Conservation (phyloP, 37 sponge, comb jelly and placozoan species). For the Beroe forskalii region DNA sequence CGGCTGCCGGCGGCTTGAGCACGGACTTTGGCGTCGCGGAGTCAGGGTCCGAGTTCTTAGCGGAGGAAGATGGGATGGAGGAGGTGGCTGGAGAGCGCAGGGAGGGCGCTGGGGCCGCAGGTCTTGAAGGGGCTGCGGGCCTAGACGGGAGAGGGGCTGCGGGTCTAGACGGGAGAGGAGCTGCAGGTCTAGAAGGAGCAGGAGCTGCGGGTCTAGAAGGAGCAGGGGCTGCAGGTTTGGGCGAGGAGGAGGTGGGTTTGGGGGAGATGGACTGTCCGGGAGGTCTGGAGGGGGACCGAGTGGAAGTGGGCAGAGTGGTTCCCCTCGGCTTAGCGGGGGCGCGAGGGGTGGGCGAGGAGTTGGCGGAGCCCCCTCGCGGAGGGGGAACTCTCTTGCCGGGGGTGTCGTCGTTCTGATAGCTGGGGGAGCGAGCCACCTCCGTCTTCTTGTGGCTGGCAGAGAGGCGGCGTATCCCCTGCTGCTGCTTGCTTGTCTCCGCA, state of each 20-base stretch:
- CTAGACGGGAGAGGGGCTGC: not conserved
- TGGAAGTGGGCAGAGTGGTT: conserved; percentile 4
- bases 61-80: not conserved
- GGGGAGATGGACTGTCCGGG: not conserved
- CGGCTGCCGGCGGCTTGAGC: not conserved
- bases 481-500: conserved; percentile 18
- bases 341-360: conserved; percentile 29
- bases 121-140: not conserved
- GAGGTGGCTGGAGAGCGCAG: not conserved
- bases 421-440: conserved; percentile 6
- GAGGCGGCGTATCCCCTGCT: not conserved
- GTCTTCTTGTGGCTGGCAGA: not conserved
- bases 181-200: not conserved
- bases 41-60: not conserved
- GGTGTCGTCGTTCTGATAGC: not conserved
- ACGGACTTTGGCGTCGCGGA: not conserved
- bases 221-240: not conserved
- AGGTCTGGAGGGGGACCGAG: not conserved
- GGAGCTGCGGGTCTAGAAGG: not conserved
- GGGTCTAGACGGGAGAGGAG: not conserved
- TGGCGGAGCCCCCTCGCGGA: not conserved
- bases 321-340: not conserved
- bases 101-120: not conserved
- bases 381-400: not conserved
- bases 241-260: not conserved